Conservation (phyloP, 2,888 invertebrate species). For the Amiota communis region DNA sequence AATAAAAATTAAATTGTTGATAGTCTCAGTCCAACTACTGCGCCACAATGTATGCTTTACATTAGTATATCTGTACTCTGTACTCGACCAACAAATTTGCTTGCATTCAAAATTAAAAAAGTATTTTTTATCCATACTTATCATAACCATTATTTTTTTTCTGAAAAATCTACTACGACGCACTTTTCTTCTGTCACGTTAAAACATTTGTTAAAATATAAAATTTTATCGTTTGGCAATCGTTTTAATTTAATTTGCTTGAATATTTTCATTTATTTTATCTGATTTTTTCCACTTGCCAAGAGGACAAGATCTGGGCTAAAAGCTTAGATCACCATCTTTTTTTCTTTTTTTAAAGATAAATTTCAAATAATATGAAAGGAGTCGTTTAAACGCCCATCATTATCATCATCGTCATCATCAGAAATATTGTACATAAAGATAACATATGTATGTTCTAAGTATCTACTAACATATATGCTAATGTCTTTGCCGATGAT, state of each 20-base stretch:
- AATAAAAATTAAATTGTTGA: constrained; percentile 52
- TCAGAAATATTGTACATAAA: too few species aligned
- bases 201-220: constrained; percentile 30
- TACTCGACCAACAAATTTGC: not conserved
- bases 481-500: not conserved
- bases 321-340: too few species aligned
- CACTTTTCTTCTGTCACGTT: too few species aligned
- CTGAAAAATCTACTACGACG: too few species aligned
- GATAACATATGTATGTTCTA: too few species aligned
- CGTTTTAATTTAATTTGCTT: constrained; percentile 46
- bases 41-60: constrained; percentile 38
- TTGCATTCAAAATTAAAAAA: constrained; percentile 1
- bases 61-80: not conserved
- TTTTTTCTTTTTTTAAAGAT: too few species aligned
- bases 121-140: not conserved
- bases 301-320: too few species aligned
- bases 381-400: too few species aligned
- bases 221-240: constrained; percentile 47
- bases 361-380: too few species aligned
- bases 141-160: too few species aligned
- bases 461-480: not conserved
- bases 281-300: not conserved
- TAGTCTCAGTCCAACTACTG: constrained; percentile 42
- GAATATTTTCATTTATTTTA: not conserved
- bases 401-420: too few species aligned